Evolutionary conservation across 2,113 vertebrate genomes (phyloP).

Genomic region (Atlantisia rogersi): DNA sequence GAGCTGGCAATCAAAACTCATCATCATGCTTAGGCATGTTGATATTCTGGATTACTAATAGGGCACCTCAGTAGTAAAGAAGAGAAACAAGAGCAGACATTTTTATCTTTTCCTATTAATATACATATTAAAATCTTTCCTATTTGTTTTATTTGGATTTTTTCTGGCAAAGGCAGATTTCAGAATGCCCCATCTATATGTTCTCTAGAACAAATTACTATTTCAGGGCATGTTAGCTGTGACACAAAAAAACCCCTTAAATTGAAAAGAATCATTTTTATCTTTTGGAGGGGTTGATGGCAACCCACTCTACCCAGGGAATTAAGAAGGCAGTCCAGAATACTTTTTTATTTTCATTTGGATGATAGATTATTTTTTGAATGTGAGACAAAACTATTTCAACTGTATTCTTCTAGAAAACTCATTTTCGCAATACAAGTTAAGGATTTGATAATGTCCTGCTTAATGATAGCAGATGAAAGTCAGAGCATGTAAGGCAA

Average conservation of each 20-base stretch:
- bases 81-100: background rate
- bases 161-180: background rate
- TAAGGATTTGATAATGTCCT: background rate
- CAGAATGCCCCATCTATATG: background rate
- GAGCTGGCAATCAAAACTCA: constrained; percentile 47
- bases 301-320: background rate
- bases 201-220: background rate
- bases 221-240: background rate
- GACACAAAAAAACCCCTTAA: background rate
- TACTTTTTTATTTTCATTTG: background rate
- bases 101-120: background rate
- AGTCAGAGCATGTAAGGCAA: background rate
- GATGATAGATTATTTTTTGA: background rate
- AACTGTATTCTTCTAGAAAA: background rate
- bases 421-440: background rate
- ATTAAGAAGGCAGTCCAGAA: background rate
- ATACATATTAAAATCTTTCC: background rate
- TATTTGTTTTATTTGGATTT: background rate
- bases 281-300: background rate
- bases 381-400: background rate
- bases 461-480: background rate
- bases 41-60: constrained; percentile 19
- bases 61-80: background rate
- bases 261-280: background rate
- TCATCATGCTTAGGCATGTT: constrained; percentile 49